Conservation (phyloP, 2,113 vertebrate species). For the Nematolebias whitei region DNA sequence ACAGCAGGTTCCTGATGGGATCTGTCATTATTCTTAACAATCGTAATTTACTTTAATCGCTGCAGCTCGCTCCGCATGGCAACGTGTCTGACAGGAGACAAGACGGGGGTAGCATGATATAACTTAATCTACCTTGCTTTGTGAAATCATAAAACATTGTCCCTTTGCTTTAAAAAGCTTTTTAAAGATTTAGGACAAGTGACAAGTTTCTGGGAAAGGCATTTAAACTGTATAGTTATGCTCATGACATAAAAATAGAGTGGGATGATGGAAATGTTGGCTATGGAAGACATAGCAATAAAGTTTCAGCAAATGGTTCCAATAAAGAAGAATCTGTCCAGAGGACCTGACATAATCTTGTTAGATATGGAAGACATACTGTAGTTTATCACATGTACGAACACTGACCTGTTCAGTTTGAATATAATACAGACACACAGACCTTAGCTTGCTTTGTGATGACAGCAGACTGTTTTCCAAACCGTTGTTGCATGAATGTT, state of each 20-base stretch:
- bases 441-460: slow-evolving; percentile 31
- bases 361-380: background rate
- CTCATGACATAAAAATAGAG: background rate
- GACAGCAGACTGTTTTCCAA: slow-evolving; percentile 44
- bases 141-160: slow-evolving; percentile 41
- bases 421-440: slow-evolving; percentile 9
- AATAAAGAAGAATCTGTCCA: too few species aligned
- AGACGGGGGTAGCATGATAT: slow-evolving; percentile 18
- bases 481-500: slow-evolving; percentile 53
- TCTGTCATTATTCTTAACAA: slow-evolving; percentile 59
- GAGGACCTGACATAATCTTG: too few species aligned
- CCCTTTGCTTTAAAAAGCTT: slow-evolving; percentile 16
- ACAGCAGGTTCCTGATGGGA: slow-evolving; percentile 48
- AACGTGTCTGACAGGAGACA: slow-evolving; percentile 37
- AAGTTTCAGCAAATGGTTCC: too few species aligned
- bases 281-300: background rate
- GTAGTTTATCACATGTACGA: background rate
- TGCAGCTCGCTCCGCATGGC: slow-evolving; percentile 34
- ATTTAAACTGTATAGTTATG: background rate
- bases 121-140: slow-evolving; percentile 29
- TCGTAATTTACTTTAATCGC: slow-evolving; percentile 58
- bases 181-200: slow-evolving; percentile 2
- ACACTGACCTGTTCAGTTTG: slow-evolving; percentile 10
- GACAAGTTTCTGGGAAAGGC: slow-evolving; percentile 9
- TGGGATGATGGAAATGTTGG: background rate